Evolutionary conservation across 2,888 invertebrate genomes (phyloP), one percentile per base, ranked within the genome.

Genomic region (Ophonus ardosiacus): DNA sequence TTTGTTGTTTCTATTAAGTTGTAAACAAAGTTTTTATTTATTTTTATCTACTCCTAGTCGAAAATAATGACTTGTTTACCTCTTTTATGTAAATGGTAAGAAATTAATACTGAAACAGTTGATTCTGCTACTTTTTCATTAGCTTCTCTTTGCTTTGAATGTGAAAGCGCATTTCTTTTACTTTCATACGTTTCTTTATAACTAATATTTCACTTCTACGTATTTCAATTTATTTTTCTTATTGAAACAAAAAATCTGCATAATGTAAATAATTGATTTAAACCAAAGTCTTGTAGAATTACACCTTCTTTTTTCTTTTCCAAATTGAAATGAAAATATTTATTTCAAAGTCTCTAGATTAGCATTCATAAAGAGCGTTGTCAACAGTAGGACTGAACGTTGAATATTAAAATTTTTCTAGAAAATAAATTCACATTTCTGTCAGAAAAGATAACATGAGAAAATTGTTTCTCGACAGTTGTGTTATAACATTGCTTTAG

Each of bases 381-480:
- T 31, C 78, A 78, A 78, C 78, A 78, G 57, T 31, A 31, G 24
- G 68, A 31, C 38, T 68, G 68, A 59, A 59, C 17, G 15, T 31
- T 24, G 31, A 51, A 78, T 78, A 78, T 78, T 78, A 78, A 51
- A 78, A 78, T 78, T 51, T 78, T 56, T 56, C 56, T 51, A 78
- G 78, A 78, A 78, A 78, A 78, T 78, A 56, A 78, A 57, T 76
- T 76, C 76, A 76, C 76, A 76, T 76, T 78, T 78, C 78, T 78
- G 78, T 78, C 78, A 57, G 51, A 15, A 56, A 56, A 21, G 56
- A 57, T 51, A 78, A 78, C 78, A 78, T 78, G 78, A 78, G 78
- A 78, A 78, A 78, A 78, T 57, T 78, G 56, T 78, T 78, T 78
- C 76, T 56, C 24, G 76, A 76, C 76, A 76, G 76, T 17, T 10